Evolutionary conservation across 1,140 invertebrate species (phyloP).

Genomic region (Drosophila repletoides): DNA sequence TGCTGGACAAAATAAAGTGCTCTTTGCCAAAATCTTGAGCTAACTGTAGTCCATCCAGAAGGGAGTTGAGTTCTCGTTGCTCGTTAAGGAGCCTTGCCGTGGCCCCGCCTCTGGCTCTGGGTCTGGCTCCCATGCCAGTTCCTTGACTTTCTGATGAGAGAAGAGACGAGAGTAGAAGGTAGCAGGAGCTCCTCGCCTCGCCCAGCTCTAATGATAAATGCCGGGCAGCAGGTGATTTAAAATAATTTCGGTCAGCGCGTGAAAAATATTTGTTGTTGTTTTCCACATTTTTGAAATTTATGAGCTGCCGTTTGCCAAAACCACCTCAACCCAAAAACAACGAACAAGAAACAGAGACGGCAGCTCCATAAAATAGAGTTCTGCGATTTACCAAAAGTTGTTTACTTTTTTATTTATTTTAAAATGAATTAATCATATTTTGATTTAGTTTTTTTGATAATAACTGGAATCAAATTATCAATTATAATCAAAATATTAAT

Average conservation of each 20-base stretch:
- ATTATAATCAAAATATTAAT: no score
- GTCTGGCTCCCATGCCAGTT: not conserved
- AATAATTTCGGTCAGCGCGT: constrained; percentile 74
- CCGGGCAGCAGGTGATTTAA: constrained; percentile 79
- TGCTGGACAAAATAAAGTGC: constrained; percentile 69
- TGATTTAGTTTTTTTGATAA: no score
- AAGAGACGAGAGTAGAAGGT: not conserved
- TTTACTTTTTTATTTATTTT: no score
- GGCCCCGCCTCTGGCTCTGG: not conserved
- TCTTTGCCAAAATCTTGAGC: constrained; percentile 68
- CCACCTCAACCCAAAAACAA: constrained; percentile 1
- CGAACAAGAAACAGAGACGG: not conserved
- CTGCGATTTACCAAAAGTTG: no score
- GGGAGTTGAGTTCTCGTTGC: constrained; percentile 35
- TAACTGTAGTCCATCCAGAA: constrained; percentile 36
- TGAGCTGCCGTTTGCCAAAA: constrained; percentile 54
- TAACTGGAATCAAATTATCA: no score
- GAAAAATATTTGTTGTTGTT: constrained; percentile 74
- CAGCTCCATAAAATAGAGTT: constrained; percentile 21
- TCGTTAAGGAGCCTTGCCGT: constrained; percentile 53
- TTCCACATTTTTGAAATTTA: constrained; percentile 74
- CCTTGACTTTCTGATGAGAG: constrained; percentile 21
- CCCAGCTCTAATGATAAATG: constrained; percentile 72
- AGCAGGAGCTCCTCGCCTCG: no score
- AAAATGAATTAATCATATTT: no score